A percentile compares a stretch with the other conserved stretches of the same genome.
Evolutionary conservation across 2,113 vertebrate genomes (phyloP).

Genomic region (Ophiodon elongatus): DNA sequence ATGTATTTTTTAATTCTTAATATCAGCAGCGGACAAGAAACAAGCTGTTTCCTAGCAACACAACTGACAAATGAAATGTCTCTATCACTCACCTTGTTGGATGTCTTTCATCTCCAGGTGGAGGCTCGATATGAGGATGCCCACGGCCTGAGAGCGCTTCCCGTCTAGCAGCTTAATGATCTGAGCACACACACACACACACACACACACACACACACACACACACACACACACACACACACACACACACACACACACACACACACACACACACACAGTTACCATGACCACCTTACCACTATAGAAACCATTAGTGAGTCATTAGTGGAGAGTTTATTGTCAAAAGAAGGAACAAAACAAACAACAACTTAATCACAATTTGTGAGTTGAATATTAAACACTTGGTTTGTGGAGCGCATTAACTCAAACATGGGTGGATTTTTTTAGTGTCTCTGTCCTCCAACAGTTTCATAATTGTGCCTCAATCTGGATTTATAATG

Average conservation of each 20-base stretch:
- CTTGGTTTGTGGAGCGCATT: neutral
- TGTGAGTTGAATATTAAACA: neutral
- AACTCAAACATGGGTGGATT: neutral
- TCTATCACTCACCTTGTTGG: constrained; percentile 88
- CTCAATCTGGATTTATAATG: neutral
- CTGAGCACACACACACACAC: constrained; percentile 71
- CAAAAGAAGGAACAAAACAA: constrained; percentile 20
- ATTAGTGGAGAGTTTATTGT: constrained; percentile 36
- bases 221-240: constrained; percentile 40
- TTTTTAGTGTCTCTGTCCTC: neutral
- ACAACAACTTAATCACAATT: neutral
- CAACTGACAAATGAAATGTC: neutral
- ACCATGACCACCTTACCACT: constrained; percentile 49
- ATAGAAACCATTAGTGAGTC: constrained; percentile 51
- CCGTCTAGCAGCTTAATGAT: constrained; percentile 95
- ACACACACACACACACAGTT: constrained; percentile 31
- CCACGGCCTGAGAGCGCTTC: constrained; percentile 95
- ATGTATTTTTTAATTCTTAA: neutral
- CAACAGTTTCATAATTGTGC: neutral
- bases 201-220: constrained; percentile 35
- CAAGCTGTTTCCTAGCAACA: neutral
- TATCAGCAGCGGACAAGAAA: neutral
- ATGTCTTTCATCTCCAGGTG: constrained; percentile 99
- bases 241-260: constrained; percentile 30
- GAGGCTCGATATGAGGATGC: constrained; percentile 98